Base-by-base conservation (phyloP, 2,888 invertebrate genomes). In the Gisinianus flammeolus region DNA sequence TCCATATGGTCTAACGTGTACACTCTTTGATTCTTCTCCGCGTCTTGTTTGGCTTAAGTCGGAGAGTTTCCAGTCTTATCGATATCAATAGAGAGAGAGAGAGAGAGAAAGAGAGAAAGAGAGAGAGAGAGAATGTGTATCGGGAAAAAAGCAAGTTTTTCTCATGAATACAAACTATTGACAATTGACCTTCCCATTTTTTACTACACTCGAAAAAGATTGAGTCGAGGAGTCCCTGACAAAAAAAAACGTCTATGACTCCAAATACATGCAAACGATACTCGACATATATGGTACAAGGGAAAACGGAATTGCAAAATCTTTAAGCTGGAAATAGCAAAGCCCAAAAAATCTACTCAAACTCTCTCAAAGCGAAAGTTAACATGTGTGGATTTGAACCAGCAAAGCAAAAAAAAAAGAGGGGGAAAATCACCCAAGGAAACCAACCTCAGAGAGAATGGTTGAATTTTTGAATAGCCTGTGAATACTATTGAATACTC, bases 111-210 rank as follows among this genome's bases (percentile, higher is more conserved):
- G 8, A 26, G 26, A 26, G 28, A 62, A 26, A 4, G 28, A 22
- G 22, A 26, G 44, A 16, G 16, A 10, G 44, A 10, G 44, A 24
- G 58, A 24, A 58, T 58, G 22, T 58, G 58, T 58, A 24, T 58
- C 58, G 6, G n/a, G 16, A 22, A n/a, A n/a, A n/a, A n/a, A n/a
- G n/a, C n/a, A 58, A 62, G 26, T 66, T 81, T 80, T 81, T 78
- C 81, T 80, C 82, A 82, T 82, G 82, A 82, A 82, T 82, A 81
- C 82, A 82, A 82, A 82, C 82, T 80, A 82, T 82, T 81, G 82
- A 81, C 82, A 80, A 81, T 82, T 81, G 80, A 81, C 80, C 80
- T 66, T 81, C 80, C 81, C 79, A 66, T 79, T 74, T 80, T 70
- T 2, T 24, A 62, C 12, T 62, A 28, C 28, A 26, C 62, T 68